Evolutionary conservation across 2,113 vertebrate genomes (phyloP), one percentile per base, ranked within the genome.

Genomic region (Hydrolagus affinis): DNA sequence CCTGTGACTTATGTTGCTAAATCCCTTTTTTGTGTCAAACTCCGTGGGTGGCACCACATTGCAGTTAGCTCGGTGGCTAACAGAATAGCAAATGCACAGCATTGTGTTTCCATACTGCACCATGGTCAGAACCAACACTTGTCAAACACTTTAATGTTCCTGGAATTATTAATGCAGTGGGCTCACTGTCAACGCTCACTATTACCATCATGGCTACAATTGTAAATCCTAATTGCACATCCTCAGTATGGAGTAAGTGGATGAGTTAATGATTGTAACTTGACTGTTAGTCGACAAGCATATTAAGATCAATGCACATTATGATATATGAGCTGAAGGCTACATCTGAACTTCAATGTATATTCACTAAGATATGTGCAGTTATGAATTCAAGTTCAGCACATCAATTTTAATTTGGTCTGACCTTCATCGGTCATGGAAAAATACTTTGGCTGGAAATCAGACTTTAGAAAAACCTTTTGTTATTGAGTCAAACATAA

Each of bases 21-120:
- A 25, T 11, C 76, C 76, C 62, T 78, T 59, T 80, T 15, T 44
- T 44, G 44, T 44, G 62, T 80, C 23, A 80, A 80, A 44, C n/a
- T 15, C 76, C 62, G 76, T 80, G 59, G 76, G 76, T 80, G 76
- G 76, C 21, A 59, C 56, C 59, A 80, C 28, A 62, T 80, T 80
- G 57, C 76, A 80, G 59, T 64, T 64, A 30, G 76, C 76, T 80
- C 23, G 3, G 59, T 28, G 60, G 60, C 23, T 64, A 80, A 64
- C 44, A 59, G 7, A 4, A n/a, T 21, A 62, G 59, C 23, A 62
- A 57, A 1, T n/a, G 1, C 15, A 30, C 57, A 56, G 57, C 56
- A 77, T 23, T 23, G n/a, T n/a, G n/a, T n/a, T n/a, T n/a, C 4
- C 11, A 77, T 60, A 8, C 14, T 17, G 56, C 59, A 17, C 60